A percentile compares a stretch with the other conserved stretches of the same genome.
Conservation (phyloP, 1,140 invertebrate species). For the Trichonephila clavata region DNA sequence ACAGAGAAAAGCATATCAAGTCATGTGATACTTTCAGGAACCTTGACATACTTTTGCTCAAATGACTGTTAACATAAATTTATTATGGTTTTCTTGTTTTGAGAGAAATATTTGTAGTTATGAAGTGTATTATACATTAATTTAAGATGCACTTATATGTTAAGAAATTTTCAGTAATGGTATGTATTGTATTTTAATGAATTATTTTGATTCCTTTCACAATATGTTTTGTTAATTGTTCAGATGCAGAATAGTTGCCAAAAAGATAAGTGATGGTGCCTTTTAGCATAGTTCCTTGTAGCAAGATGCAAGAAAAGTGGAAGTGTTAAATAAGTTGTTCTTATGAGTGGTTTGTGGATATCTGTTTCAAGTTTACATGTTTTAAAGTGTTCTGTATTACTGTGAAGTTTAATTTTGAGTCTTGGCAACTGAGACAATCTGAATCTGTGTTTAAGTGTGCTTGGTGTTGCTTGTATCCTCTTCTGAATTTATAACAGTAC, state of each 20-base stretch:
- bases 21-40: neutral
- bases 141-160: too few relatives aligned
- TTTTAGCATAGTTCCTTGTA: neutral
- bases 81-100: too few relatives aligned
- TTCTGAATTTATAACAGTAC: neutral
- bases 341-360: neutral
- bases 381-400: neutral
- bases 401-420: neutral
- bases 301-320: neutral
- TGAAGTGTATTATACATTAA: too few relatives aligned
- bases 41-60: conserved; percentile 17
- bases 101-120: too few relatives aligned
- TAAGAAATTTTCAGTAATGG: too few relatives aligned
- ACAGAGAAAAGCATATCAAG: conserved; percentile 14
- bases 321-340: neutral
- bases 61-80: neutral
- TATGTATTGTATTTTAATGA: too few relatives aligned
- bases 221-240: too few relatives aligned
- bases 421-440: neutral
- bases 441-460: conserved; percentile 10
- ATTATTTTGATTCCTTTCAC: too few relatives aligned
- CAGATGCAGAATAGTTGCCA: neutral
- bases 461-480: neutral
- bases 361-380: neutral
- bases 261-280: neutral